phyloP scores from a whole-genome alignment of 2,797 vertebrate genomes.

The Pterois miles region DNA sequence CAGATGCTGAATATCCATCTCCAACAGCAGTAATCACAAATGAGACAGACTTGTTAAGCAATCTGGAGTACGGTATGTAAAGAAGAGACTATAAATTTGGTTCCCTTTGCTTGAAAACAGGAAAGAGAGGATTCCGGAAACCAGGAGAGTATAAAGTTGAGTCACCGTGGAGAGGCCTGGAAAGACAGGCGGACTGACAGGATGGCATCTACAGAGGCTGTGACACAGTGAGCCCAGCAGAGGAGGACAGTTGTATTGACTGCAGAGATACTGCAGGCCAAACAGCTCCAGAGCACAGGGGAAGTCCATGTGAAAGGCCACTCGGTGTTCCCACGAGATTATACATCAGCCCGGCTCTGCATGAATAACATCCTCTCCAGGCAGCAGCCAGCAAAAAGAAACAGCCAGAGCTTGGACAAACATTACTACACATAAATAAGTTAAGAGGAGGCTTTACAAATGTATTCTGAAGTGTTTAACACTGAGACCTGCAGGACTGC shows the following conservation, averaged over 20 bases:
- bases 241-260: slow-evolving; percentile 41
- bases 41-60: not conserved
- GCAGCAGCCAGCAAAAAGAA: slow-evolving; percentile 32
- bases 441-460: not conserved
- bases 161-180: slow-evolving; percentile 53
- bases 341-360: slow-evolving; percentile 48
- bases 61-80: slow-evolving; percentile 15
- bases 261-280: slow-evolving; percentile 42
- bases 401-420: slow-evolving; percentile 19
- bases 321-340: slow-evolving; percentile 69
- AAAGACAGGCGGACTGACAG: slow-evolving; percentile 45
- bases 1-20: not conserved
- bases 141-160: slow-evolving; percentile 37
- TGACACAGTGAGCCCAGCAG: slow-evolving; percentile 43
- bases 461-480: not conserved
- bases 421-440: not conserved
- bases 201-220: slow-evolving; percentile 50
- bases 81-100: slow-evolving; percentile 29
- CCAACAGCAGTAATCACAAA: slow-evolving; percentile 6
- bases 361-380: slow-evolving; percentile 72
- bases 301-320: slow-evolving; percentile 76
- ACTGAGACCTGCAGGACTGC: too few species aligned
- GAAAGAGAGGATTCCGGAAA: slow-evolving; percentile 77
- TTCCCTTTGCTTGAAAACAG: slow-evolving; percentile 65
- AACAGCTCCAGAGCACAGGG: slow-evolving; percentile 54